phyloP scores from a whole-genome alignment of 2,797 vertebrate genomes.

The Loris lydekkerianus region DNA sequence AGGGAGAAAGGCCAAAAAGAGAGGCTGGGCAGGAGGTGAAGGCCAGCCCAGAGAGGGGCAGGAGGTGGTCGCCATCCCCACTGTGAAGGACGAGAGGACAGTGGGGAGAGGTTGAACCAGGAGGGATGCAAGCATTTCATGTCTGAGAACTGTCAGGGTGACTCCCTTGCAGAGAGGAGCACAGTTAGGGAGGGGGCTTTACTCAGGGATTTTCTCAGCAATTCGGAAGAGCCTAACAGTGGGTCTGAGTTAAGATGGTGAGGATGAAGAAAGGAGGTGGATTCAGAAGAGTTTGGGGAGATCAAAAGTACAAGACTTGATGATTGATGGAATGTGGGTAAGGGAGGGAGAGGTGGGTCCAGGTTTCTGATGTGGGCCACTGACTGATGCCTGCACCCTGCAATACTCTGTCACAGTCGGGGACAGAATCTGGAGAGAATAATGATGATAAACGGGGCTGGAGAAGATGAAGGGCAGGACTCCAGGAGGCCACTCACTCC shows the following conservation, averaged over 20 bases:
- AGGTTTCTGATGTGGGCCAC: not conserved
- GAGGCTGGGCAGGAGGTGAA: not conserved
- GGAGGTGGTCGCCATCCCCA: not conserved
- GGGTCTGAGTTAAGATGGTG: not conserved
- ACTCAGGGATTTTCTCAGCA: not conserved
- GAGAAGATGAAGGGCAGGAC: not conserved
- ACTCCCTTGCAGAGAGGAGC: not conserved
- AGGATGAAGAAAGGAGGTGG: not conserved
- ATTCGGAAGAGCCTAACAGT: not conserved
- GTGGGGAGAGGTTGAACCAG: not conserved
- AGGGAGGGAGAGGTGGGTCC: not conserved
- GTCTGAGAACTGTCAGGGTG: not conserved
- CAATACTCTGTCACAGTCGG: not conserved
- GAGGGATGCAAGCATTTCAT: not conserved
- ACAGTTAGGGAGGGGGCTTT: not conserved
- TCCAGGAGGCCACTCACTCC: not conserved
- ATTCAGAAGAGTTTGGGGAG: not conserved
- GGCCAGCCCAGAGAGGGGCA: accelerated
- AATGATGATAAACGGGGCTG: not conserved
- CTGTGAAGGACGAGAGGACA: not conserved
- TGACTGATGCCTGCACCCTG: not conserved
- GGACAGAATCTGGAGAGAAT: not conserved
- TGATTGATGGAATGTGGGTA: not conserved
- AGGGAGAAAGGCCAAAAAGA: not conserved
- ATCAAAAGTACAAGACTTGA: not conserved